A percentile compares a stretch with the other conserved stretches of the same genome.
Evolutionary conservation across 2,888 invertebrate genomes (phyloP).

Genomic region (Anorthoa munda): DNA sequence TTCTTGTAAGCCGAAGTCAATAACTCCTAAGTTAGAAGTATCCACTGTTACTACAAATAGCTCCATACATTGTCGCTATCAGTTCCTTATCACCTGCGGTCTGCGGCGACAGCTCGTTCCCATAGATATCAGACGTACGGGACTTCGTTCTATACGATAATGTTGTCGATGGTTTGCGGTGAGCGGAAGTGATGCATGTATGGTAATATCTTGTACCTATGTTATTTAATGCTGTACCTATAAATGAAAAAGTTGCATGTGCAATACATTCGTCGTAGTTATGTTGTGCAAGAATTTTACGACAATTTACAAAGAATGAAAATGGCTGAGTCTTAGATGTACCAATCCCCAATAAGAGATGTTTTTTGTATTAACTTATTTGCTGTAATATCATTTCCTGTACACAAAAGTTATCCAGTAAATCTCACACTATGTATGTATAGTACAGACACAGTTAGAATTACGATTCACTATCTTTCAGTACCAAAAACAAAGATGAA

Average conservation of each 20-base stretch:
- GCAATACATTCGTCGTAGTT: too few relatives aligned
- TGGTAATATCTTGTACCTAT: not conserved
- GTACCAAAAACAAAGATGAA: not conserved
- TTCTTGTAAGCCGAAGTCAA: not conserved
- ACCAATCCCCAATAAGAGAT: too few relatives aligned
- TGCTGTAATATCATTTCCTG: too few relatives aligned
- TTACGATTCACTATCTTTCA: not conserved
- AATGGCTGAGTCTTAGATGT: too few relatives aligned
- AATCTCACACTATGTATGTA: too few relatives aligned
- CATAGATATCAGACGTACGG: constrained; percentile 9
- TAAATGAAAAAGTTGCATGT: too few relatives aligned
- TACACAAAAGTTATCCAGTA: too few relatives aligned
- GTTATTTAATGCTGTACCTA: too few relatives aligned
- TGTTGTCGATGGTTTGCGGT: constrained; percentile 35
- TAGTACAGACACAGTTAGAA: too few relatives aligned
- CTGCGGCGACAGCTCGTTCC: constrained; percentile 38
- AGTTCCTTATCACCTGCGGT: constrained; percentile 50
- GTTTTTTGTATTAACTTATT: too few relatives aligned
- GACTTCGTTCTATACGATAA: constrained; percentile 20
- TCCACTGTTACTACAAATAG: not conserved
- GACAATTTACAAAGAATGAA: too few relatives aligned
- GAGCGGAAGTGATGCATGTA: constrained; percentile 39
- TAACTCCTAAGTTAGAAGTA: not conserved
- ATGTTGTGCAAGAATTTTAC: too few relatives aligned
- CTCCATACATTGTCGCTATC: constrained; percentile 32